phyloP scores from a whole-genome alignment of 2,888 invertebrate genomes.

The Lasioglossum zephyrum region DNA sequence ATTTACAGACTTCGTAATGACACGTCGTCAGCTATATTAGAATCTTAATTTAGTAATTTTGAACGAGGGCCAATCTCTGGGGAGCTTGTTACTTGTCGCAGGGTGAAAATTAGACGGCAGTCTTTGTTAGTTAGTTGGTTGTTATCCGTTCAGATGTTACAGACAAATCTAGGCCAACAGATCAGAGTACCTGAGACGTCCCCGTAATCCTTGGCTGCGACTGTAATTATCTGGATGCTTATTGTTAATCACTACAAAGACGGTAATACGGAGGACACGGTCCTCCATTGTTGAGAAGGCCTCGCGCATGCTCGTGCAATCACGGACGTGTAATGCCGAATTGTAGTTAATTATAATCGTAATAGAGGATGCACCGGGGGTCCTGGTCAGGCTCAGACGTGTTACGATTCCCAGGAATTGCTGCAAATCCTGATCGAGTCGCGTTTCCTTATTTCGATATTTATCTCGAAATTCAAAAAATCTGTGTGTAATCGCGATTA shows the following conservation, averaged over 20 bases:
- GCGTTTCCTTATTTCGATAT: background rate
- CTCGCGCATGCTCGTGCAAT: slow-evolving; percentile 21
- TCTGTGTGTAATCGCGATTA: background rate
- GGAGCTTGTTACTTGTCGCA: background rate
- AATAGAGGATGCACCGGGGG: background rate
- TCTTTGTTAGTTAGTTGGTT: background rate
- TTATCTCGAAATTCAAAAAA: background rate
- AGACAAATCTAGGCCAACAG: background rate
- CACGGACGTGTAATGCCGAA: slow-evolving; percentile 17
- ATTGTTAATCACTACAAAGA: slow-evolving; percentile 52
- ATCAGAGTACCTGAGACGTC: background rate
- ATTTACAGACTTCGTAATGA: background rate
- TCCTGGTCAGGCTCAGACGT: background rate
- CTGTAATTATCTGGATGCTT: slow-evolving; percentile 39
- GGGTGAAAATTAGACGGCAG: background rate
- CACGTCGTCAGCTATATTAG: background rate
- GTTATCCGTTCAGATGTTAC: background rate
- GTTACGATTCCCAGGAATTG: slow-evolving; percentile 7
- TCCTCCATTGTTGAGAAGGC: slow-evolving; percentile 12
- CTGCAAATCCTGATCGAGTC: background rate
- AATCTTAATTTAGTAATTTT: background rate
- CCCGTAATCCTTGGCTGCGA: background rate
- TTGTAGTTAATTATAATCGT: slow-evolving; percentile 39
- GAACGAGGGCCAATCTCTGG: background rate
- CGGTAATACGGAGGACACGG: slow-evolving; percentile 7